phyloP scores from a whole-genome alignment of 2,888 invertebrate genomes.

The Cynaeus angustus region DNA sequence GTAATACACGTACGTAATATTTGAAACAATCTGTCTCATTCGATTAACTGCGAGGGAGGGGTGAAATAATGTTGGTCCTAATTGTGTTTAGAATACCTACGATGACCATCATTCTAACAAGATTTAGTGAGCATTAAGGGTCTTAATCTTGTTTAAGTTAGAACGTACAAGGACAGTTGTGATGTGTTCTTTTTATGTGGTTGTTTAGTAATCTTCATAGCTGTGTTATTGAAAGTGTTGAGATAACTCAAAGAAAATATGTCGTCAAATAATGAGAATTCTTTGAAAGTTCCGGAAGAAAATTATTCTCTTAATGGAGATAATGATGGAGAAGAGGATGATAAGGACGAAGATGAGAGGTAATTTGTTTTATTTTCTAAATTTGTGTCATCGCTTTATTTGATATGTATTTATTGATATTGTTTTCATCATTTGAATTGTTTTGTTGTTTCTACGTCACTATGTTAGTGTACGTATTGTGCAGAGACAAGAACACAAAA shows the following conservation, averaged over 20 bases:
- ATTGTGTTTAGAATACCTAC: constrained; percentile 49
- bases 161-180: constrained; percentile 51
- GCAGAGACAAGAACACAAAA: no score
- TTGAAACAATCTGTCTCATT: constrained; percentile 14
- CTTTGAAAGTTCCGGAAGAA: constrained; percentile 32
- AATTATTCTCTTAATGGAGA: constrained; percentile 23
- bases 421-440: no score
- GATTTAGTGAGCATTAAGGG: constrained; percentile 52
- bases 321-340: constrained; percentile 19
- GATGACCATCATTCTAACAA: constrained; percentile 52
- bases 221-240: constrained; percentile 14
- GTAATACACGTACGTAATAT: constrained; percentile 11
- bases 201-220: constrained; percentile 25
- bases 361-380: neutral
- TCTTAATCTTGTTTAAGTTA: constrained; percentile 55
- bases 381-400: neutral
- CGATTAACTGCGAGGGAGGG: constrained; percentile 15
- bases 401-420: no score
- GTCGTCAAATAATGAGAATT: neutral
- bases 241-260: neutral
- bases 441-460: no score
- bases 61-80: constrained; percentile 28
- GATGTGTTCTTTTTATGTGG: constrained; percentile 32
- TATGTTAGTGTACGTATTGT: no score
- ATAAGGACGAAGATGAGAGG: constrained; percentile 10